Evolutionary conservation across 2,888 invertebrate genomes (phyloP).

Genomic region (Leucoptera coffeella): DNA sequence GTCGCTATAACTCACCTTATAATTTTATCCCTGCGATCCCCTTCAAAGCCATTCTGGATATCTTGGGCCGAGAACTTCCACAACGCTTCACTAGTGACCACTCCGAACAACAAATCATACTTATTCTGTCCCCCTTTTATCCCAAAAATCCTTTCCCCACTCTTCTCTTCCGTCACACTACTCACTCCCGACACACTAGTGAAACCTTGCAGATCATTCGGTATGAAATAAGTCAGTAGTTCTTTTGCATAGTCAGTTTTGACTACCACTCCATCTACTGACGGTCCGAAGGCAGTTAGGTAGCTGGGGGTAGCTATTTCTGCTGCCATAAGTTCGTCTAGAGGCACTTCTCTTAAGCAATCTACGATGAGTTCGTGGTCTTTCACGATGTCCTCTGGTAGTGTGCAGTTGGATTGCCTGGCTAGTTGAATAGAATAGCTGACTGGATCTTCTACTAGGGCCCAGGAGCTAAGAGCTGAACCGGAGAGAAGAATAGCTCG

Average conservation of each 20-base stretch:
- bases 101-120: slow-evolving; percentile 86
- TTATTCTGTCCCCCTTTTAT: slow-evolving; percentile 55
- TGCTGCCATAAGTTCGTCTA: slow-evolving; percentile 68
- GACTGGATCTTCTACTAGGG: slow-evolving; percentile 80
- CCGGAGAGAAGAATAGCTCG: slow-evolving; percentile 82
- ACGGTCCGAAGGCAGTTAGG: slow-evolving; percentile 85
- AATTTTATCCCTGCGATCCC: slow-evolving; percentile 82
- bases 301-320: slow-evolving; percentile 77
- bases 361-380: slow-evolving; percentile 82
- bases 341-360: slow-evolving; percentile 69
- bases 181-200: slow-evolving; percentile 57
- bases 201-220: slow-evolving; percentile 58
- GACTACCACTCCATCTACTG: slow-evolving; percentile 91
- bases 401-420: slow-evolving; percentile 73
- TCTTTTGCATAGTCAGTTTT: slow-evolving; percentile 82
- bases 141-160: slow-evolving; percentile 55
- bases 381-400: slow-evolving; percentile 75
- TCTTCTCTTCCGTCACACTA: slow-evolving; percentile 54
- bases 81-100: slow-evolving; percentile 86
- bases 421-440: slow-evolving; percentile 78
- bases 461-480: slow-evolving; percentile 85
- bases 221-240: slow-evolving; percentile 64
- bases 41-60: slow-evolving; percentile 81
- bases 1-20: slow-evolving; percentile 52
- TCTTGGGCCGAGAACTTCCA: slow-evolving; percentile 85